Percentiles rank a stretch among this genome's conserved stretches.
These are phyloP conservation scores for Pteropus rufus DNA, from an alignment of 2,797 vertebrate species.

Conservation along the genomic window DNA sequence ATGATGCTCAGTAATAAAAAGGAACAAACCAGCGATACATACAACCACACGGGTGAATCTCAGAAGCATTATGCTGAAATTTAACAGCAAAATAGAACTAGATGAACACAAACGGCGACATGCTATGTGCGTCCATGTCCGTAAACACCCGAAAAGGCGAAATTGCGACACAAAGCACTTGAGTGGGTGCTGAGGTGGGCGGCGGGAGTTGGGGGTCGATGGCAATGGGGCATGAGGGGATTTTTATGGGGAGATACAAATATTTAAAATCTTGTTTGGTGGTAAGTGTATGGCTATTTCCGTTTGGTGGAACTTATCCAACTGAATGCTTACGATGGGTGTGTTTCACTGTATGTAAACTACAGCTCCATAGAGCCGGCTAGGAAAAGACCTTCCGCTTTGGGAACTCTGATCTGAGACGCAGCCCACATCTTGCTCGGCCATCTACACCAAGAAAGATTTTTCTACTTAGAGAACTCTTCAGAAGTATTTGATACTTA, in stretches of 20 bases:
- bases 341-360: neutral
- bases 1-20: neutral
- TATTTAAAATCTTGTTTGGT: neutral
- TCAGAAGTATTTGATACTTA: too few species aligned
- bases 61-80: neutral
- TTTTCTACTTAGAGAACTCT: neutral
- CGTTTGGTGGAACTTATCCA: neutral
- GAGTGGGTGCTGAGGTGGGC: neutral
- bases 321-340: neutral
- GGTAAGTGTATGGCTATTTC: neutral
- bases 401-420: neutral
- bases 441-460: neutral
- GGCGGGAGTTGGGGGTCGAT: too few species aligned
- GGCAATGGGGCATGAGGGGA: too few species aligned
- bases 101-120: too few species aligned
- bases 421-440: neutral
- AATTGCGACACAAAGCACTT: accelerated
- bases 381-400: neutral
- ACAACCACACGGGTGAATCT: accelerated
- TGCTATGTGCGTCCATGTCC: accelerated
- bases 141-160: neutral
- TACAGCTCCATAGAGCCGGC: accelerated
- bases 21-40: neutral
- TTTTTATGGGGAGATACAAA: neutral
- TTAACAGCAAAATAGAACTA: neutral